Evolutionary conservation across 2,888 invertebrate species (phyloP), one percentile per base, ranked within the genome.

Genomic region (Hoplodrina blanda): DNA sequence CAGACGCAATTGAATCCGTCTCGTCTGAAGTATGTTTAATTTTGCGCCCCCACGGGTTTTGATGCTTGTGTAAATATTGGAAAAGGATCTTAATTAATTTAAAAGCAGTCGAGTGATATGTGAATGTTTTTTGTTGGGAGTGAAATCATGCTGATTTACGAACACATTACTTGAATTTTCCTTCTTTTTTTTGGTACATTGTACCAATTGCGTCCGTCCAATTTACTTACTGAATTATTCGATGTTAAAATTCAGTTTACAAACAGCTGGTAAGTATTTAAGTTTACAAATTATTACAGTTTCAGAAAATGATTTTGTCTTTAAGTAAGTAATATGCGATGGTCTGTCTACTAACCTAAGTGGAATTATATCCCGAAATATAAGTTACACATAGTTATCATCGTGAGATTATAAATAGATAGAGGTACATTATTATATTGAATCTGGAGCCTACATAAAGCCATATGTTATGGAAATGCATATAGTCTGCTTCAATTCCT

Each of bases 1-100:
- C 84, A 81, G 77, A 78, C 77, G 72, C 75, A 83, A 87, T 87
- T 81, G 66, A 85, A 84, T 87, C 71, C 75, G 72, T 66, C 73
- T 82, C 81, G 83, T 86, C 87, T 87, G 83, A 83, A 86, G 83
- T 84, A 82, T 79, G 78, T 84, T 88, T 85, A 84, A 87, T 87
- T 87, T 85, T 73, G 65, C 74, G 62, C 71, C 78, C 57, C 41
- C 30, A 61, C 44, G 33, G 54, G 49, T 50, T 76, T 60, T 63
- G 56, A 76, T 46, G 66, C 71, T 66, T 71, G 54, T 61, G 71
- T 46, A 71, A 76, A 77, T 67, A 77, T 77, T 78, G 62, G 30
- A 73, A 73, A 62, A 55, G 59, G 73, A 68, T 68, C 60, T 61
- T 67, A 77, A 72, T 72, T 67, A 41, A 63, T 67, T 76, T 71